Percentiles rank a stretch among this genome's conserved stretches.
phyloP scores from a whole-genome alignment of 2,888 invertebrate species.

The Rhingia rostrata region DNA sequence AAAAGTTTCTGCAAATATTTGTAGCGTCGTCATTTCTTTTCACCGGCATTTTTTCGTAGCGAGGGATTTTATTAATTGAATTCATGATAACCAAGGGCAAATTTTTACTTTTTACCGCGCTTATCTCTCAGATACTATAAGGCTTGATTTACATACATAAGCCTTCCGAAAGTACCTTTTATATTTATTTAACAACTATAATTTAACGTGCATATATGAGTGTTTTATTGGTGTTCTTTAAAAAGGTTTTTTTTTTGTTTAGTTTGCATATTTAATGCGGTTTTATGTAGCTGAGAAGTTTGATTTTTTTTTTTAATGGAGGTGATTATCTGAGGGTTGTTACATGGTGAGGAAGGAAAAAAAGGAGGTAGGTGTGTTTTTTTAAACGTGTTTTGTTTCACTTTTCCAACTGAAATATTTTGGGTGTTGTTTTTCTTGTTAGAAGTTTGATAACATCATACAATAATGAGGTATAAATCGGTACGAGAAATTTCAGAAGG shows the following conservation, averaged over 20 bases:
- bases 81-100: conserved; percentile 43
- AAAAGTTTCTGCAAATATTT: conserved; percentile 60
- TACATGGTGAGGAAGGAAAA: conserved; percentile 8
- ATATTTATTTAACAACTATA: conserved; percentile 33
- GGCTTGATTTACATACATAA: conserved; percentile 44
- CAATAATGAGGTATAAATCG: background rate
- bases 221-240: conserved; percentile 37
- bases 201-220: conserved; percentile 23
- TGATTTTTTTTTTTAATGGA: conserved; percentile 27
- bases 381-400: background rate
- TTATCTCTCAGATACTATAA: conserved; percentile 41
- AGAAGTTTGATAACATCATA: background rate
- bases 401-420: background rate
- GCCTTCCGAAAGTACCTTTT: conserved; percentile 29
- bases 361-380: conserved; percentile 12
- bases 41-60: background rate
- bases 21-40: conserved; percentile 25
- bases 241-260: conserved; percentile 17
- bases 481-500: background rate
- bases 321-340: conserved; percentile 49
- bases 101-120: conserved; percentile 24
- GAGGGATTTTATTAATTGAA: conserved; percentile 61
- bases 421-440: no score
- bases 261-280: conserved; percentile 27
- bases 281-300: conserved; percentile 11